Evolutionary conservation across 1,140 invertebrate genomes (phyloP).

Genomic region (Trichonephila inaurata): DNA sequence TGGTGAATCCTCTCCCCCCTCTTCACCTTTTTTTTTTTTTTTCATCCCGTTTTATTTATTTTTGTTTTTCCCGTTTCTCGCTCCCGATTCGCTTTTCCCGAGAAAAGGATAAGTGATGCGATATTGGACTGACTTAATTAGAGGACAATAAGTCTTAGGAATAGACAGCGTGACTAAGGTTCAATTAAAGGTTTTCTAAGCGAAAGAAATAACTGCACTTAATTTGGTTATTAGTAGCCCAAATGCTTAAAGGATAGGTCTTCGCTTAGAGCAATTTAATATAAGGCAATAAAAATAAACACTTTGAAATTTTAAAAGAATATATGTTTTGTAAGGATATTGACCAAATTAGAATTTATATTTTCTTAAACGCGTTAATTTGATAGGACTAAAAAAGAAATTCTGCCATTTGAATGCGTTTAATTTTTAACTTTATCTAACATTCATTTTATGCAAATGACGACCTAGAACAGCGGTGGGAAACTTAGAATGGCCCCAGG

Average conservation of each 20-base stretch:
- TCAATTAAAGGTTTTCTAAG: slow-evolving; percentile 32
- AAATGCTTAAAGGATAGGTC: not conserved
- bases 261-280: not conserved
- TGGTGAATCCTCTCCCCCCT: not conserved
- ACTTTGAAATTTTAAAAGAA: not conserved
- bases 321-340: not conserved
- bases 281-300: not conserved
- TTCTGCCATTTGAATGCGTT: too few relatives aligned
- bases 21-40: not conserved
- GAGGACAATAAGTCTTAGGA: slow-evolving; percentile 60
- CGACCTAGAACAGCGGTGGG: too few relatives aligned
- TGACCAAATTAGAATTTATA: not conserved
- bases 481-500: too few relatives aligned
- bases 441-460: too few relatives aligned
- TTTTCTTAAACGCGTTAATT: not conserved
- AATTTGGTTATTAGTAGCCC: slow-evolving; percentile 58
- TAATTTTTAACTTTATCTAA: too few relatives aligned
- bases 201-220: slow-evolving; percentile 41
- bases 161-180: not conserved
- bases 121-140: slow-evolving; percentile 71
- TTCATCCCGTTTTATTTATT: slow-evolving; percentile 27
- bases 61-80: slow-evolving; percentile 5
- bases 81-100: not conserved
- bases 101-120: slow-evolving; percentile 60
- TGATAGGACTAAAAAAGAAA: too few relatives aligned